Percentiles rank a stretch among this genome's conserved stretches.
Conservation (phyloP, 2,113 vertebrate species). For the Catharus minimus region DNA sequence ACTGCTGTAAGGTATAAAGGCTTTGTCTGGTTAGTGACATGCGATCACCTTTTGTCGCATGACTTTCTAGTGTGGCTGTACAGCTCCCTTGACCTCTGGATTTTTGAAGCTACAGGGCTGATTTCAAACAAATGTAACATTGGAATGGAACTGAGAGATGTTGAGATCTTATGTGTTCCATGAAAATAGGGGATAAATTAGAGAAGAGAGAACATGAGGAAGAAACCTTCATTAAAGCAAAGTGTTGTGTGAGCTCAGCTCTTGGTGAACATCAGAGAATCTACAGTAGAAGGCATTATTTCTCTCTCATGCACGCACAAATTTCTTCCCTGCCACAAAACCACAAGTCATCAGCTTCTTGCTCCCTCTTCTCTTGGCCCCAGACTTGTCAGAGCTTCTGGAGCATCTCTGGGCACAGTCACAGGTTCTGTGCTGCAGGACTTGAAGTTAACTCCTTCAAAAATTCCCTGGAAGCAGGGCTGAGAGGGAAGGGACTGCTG, state of each 20-base stretch:
- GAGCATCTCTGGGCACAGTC: background rate
- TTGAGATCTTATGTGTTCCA: background rate
- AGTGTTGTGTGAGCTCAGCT: background rate
- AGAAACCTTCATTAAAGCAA: background rate
- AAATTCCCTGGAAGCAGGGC: background rate
- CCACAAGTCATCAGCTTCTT: background rate
- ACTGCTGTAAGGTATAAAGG: background rate
- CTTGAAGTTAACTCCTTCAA: background rate
- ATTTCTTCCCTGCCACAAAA: background rate
- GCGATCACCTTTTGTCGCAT: background rate
- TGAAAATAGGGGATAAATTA: background rate
- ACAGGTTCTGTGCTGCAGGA: background rate
- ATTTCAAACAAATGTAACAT: background rate
- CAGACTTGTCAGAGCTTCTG: background rate
- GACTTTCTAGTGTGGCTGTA: background rate
- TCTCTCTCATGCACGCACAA: rapidly evolving
- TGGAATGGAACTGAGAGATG: background rate
- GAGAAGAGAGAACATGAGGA: background rate
- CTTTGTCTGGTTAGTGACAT: background rate
- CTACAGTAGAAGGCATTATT: background rate
- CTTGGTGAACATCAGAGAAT: background rate
- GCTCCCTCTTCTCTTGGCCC: background rate
- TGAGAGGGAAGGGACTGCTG: background rate
- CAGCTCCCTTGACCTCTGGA: background rate
- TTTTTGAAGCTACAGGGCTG: background rate